Evolutionary conservation across 2,113 vertebrate species (phyloP).

Genomic region (Odocoileus hemionus): DNA sequence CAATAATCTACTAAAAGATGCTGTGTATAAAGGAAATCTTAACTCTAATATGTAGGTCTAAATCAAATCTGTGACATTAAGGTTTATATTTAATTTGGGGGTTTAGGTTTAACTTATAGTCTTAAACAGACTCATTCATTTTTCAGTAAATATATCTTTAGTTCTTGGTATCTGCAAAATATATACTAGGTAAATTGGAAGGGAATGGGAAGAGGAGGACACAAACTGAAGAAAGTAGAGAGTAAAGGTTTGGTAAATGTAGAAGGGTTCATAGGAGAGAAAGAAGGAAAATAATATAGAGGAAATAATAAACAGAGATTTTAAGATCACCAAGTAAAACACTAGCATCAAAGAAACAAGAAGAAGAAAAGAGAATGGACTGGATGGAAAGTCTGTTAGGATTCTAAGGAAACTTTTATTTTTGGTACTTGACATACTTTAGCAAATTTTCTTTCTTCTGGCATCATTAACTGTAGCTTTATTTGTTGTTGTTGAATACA

Average conservation of each 20-base stretch:
- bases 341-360: neutral
- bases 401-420: neutral
- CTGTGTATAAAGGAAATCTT: neutral
- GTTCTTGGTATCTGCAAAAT: neutral
- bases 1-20: constrained; percentile 39
- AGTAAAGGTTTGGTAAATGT: neutral
- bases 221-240: neutral
- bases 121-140: neutral
- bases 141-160: neutral
- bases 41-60: neutral
- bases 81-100: neutral
- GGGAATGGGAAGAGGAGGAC: neutral
- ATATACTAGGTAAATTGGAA: neutral
- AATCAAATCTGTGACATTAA: neutral
- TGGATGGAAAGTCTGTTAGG: neutral
- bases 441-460: neutral
- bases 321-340: neutral
- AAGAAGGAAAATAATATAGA: neutral
- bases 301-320: neutral
- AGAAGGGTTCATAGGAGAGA: neutral
- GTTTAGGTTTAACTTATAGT: constrained; percentile 5
- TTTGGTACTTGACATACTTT: neutral
- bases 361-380: neutral
- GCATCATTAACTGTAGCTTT: neutral
- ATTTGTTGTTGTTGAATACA: neutral